Conservation (phyloP, 2,113 vertebrate species). For the Panthera leo region DNA sequence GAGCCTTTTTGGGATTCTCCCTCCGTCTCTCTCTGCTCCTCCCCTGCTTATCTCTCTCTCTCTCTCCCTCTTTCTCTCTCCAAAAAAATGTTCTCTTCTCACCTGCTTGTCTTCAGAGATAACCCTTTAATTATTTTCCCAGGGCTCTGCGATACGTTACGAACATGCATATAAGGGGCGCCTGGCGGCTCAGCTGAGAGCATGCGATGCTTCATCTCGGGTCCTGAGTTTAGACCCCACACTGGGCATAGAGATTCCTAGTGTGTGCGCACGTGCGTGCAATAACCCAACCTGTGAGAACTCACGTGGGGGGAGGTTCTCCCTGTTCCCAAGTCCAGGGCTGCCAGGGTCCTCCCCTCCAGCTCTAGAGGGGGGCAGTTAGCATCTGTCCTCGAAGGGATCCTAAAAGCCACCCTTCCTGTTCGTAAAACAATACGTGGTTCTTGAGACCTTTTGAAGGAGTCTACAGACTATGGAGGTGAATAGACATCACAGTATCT, state of each 20-base stretch:
- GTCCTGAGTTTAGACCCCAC: neutral
- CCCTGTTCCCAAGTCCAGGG: neutral
- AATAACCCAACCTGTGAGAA: too few species aligned
- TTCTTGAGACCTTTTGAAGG: neutral
- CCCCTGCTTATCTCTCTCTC: too few species aligned
- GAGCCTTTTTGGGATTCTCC: too few species aligned
- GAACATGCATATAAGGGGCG: too few species aligned
- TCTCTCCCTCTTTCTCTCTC: too few species aligned
- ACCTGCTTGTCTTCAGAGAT: neutral
- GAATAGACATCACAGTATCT: neutral
- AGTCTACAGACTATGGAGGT: neutral
- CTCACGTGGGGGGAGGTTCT: neutral
- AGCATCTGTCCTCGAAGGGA: neutral
- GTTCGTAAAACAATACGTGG: too few species aligned
- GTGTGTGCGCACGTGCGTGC: neutral
- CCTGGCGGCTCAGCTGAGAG: neutral
- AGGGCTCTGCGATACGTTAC: neutral
- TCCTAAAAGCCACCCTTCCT: neutral
- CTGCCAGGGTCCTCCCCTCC: neutral
- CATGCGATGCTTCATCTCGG: neutral
- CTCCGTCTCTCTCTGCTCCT: too few species aligned
- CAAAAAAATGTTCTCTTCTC: neutral
- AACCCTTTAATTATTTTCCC: neutral
- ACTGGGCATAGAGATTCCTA: neutral
- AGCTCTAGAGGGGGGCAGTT: too few species aligned